A percentile compares a stretch with the other conserved stretches of the same genome.
Evolutionary conservation across 1,140 invertebrate genomes (phyloP).

Genomic region (Solenopsis invicta): DNA sequence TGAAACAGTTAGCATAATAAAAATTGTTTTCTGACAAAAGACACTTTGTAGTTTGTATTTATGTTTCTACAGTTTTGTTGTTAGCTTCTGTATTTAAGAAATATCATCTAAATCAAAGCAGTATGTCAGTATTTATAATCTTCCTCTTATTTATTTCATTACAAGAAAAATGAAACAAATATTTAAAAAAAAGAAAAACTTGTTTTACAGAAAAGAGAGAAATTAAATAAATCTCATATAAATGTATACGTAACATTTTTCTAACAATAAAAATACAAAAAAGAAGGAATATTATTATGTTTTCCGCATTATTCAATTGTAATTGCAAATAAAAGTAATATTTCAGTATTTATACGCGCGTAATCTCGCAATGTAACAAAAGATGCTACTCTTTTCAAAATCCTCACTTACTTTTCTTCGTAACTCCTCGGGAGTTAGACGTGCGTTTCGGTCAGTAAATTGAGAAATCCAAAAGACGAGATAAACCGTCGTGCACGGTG

Average conservation of each 20-base stretch:
- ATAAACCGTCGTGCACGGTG: slow-evolving; percentile 23
- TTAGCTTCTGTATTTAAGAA: no score
- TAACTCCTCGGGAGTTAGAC: background rate
- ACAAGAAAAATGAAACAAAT: background rate
- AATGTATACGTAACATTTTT: background rate
- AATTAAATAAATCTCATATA: background rate
- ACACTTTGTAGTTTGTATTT: no score
- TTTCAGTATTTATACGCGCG: background rate
- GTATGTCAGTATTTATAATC: no score
- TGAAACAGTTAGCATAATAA: no score
- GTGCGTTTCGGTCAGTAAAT: slow-evolving; percentile 9
- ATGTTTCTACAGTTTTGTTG: no score
- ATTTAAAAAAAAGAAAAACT: background rate
- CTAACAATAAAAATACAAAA: background rate
- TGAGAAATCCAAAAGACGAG: slow-evolving; percentile 18
- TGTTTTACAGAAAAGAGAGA: background rate
- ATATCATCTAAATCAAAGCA: no score
- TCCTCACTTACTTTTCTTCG: background rate
- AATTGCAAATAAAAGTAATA: background rate
- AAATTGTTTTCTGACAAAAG: no score
- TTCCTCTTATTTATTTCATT: no score
- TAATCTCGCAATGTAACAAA: background rate
- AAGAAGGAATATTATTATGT: background rate
- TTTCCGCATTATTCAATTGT: background rate
- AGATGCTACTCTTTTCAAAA: background rate